Conservation (phyloP, 2,113 vertebrate genomes). For the Lates calcarifer region DNA sequence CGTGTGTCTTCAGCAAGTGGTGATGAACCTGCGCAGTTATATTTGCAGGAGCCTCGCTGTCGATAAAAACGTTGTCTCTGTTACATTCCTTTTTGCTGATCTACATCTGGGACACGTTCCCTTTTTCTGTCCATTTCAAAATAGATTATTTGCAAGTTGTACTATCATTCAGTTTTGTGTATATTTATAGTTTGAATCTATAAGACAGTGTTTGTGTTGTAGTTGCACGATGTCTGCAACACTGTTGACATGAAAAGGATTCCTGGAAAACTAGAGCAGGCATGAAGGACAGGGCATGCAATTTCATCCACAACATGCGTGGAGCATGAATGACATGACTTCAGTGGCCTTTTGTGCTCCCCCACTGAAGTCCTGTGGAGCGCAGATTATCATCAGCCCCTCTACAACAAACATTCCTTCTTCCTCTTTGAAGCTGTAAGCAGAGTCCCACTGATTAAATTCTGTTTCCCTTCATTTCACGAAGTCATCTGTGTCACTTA, state of each 20-base stretch:
- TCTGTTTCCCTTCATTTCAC: constrained; percentile 36
- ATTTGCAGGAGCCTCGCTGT: background rate
- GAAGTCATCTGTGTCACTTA: constrained; percentile 39
- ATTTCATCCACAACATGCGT: constrained; percentile 36
- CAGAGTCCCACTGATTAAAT: constrained; percentile 43
- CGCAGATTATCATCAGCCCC: constrained; percentile 63
- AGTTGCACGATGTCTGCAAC: constrained; percentile 1
- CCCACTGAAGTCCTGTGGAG: constrained; percentile 45
- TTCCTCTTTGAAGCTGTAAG: constrained; percentile 46
- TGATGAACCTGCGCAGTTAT: background rate
- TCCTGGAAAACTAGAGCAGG: background rate
- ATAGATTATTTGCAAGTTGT: background rate
- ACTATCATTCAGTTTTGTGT: background rate
- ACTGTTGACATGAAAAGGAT: constrained; percentile 8
- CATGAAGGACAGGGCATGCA: constrained; percentile 31
- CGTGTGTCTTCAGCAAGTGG: background rate
- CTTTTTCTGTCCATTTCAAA: background rate
- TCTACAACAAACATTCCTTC: constrained; percentile 46
- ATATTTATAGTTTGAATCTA: background rate
- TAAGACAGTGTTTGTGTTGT: background rate
- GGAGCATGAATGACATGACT: constrained; percentile 27
- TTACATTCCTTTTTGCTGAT: background rate
- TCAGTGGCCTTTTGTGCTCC: constrained; percentile 47
- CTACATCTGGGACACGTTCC: background rate
- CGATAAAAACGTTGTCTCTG: background rate